Evolutionary conservation across 2,113 vertebrate genomes (phyloP).

Genomic region (Perca fluviatilis): DNA sequence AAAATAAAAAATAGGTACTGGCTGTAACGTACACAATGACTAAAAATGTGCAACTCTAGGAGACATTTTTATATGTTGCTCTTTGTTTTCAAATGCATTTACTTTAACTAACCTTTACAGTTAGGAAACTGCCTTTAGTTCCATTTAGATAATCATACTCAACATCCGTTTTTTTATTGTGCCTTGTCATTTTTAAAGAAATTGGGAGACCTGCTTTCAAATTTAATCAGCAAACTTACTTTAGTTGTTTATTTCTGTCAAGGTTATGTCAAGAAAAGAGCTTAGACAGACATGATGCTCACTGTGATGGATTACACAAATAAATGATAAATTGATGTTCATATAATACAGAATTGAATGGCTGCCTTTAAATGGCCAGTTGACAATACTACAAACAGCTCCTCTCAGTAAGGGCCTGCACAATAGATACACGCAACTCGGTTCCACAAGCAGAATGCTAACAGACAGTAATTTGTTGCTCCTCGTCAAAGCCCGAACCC

Average conservation of each 20-base stretch:
- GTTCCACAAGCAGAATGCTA: conserved; percentile 17
- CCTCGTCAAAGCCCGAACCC: conserved; percentile 39
- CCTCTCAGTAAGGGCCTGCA: background rate
- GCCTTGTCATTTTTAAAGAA: background rate
- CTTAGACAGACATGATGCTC: background rate
- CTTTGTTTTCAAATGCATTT: background rate
- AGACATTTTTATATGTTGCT: background rate
- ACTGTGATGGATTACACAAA: background rate
- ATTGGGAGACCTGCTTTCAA: background rate
- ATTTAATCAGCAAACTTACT: background rate
- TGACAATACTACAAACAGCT: background rate
- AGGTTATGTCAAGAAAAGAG: background rate
- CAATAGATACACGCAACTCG: background rate
- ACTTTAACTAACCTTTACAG: too few relatives aligned
- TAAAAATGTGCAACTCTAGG: background rate
- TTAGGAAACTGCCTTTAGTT: background rate
- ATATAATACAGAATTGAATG: background rate
- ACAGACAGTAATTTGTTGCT: conserved; percentile 57
- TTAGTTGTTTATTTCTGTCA: background rate
- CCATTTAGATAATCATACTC: background rate
- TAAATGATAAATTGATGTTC: background rate
- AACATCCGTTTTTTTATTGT: too few relatives aligned
- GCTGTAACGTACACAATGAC: background rate
- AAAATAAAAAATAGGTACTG: background rate
- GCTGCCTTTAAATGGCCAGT: background rate